A percentile compares a stretch with the other conserved stretches of the same genome.
These are phyloP conservation scores for Elgonia sp. DNA, from an alignment of 2,888 invertebrate species.

Conservation along the genomic window DNA sequence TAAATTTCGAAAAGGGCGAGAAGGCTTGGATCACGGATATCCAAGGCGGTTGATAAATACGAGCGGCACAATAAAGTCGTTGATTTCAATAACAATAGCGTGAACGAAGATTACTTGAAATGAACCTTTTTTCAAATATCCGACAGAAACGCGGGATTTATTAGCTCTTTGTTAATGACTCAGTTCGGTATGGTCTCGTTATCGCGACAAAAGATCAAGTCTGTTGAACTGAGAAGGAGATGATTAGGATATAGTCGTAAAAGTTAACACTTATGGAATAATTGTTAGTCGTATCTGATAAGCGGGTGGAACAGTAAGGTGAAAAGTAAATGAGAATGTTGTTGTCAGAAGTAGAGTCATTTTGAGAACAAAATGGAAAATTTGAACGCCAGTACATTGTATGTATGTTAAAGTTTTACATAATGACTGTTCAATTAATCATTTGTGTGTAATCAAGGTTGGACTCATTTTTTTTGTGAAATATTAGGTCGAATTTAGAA, in stretches of 20 bases:
- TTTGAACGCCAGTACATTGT: too few species aligned
- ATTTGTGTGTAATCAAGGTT: too few species aligned
- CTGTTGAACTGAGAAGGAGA: not conserved
- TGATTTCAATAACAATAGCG: slow-evolving; percentile 39
- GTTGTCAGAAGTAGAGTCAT: not conserved
- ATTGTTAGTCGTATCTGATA: slow-evolving; percentile 30
- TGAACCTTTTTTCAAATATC: slow-evolving; percentile 16
- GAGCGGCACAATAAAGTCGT: slow-evolving; percentile 3
- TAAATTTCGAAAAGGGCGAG: slow-evolving; percentile 34
- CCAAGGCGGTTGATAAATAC: slow-evolving; percentile 23
- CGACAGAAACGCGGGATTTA: not conserved
- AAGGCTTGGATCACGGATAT: slow-evolving; percentile 13
- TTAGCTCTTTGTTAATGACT: slow-evolving; percentile 33
- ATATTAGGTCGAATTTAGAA: too few species aligned
- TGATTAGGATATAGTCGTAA: slow-evolving; percentile 30
- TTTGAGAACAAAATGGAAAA: too few species aligned
- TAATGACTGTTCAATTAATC: too few species aligned
- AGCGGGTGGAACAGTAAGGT: slow-evolving; percentile 4
- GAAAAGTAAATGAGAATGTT: not conserved
- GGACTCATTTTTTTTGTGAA: too few species aligned
- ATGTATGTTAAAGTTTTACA: too few species aligned
- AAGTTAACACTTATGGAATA: slow-evolving; percentile 30
- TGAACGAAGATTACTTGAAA: not conserved
- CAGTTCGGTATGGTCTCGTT: not conserved
- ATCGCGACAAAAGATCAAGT: slow-evolving; percentile 14